phyloP scores from a whole-genome alignment of 1,140 invertebrate species.

The Subanguina moxae region DNA sequence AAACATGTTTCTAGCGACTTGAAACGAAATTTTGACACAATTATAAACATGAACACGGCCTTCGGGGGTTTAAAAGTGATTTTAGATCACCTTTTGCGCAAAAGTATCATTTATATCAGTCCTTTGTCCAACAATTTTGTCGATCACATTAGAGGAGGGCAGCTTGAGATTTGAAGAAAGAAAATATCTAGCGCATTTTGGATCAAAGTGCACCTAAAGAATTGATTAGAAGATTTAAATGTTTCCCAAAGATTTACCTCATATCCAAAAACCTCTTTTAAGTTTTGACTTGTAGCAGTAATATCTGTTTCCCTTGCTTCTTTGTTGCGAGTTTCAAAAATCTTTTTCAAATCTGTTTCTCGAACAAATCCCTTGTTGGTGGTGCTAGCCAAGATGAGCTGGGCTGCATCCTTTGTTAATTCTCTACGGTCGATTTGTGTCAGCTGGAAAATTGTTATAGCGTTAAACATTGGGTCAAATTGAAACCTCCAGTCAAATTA shows the following conservation, averaged over 20 bases:
- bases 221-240: neutral
- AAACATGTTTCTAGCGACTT: no score
- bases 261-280: neutral
- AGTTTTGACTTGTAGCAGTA: neutral
- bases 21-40: no score
- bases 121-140: neutral
- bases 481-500: no score
- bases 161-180: neutral
- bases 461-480: no score
- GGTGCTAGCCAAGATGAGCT: neutral
- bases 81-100: neutral
- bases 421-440: neutral
- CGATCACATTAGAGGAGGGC: neutral
- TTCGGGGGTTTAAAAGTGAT: no score
- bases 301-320: neutral
- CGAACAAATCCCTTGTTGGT: neutral
- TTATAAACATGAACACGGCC: no score
- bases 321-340: neutral
- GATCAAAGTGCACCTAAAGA: constrained; percentile 12
- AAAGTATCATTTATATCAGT: neutral
- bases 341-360: constrained; percentile 5
- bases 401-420: neutral
- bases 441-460: neutral
- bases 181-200: neutral
- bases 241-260: constrained; percentile 2